Percentiles rank a stretch among this genome's conserved stretches.
Evolutionary conservation across 2,797 vertebrate genomes (phyloP).

Genomic region (Pachyuromys duprasi): DNA sequence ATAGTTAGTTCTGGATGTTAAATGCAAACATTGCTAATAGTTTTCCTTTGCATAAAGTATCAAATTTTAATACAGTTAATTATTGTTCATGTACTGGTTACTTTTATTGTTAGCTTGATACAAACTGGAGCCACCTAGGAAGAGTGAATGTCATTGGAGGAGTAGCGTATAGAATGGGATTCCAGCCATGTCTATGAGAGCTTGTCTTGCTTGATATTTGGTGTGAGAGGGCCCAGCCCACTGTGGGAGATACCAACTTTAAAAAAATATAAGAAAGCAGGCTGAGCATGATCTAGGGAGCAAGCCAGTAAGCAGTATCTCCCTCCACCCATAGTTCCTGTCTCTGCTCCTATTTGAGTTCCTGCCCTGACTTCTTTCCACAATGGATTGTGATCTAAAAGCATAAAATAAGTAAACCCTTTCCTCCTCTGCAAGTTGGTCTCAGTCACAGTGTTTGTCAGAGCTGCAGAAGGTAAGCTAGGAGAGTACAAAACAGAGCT

Average conservation of each 20-base stretch:
- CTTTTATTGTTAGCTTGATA: neutral
- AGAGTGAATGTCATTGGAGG: neutral
- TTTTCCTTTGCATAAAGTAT: neutral
- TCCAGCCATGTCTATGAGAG: neutral
- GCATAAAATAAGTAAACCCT: neutral
- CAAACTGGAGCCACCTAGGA: neutral
- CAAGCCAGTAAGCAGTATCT: neutral
- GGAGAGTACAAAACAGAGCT: neutral
- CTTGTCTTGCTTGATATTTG: neutral
- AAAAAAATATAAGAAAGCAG: too few relatives aligned
- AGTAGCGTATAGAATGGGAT: neutral
- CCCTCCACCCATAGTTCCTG: neutral
- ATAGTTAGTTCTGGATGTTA: constrained; percentile 24
- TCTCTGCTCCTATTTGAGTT: neutral
- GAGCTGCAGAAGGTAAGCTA: neutral
- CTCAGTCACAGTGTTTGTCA: neutral
- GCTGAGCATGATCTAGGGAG: neutral
- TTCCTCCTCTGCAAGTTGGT: neutral
- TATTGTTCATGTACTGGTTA: neutral
- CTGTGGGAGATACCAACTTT: neutral
- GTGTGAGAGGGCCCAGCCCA: neutral
- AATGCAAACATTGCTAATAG: constrained; percentile 24
- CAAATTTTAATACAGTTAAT: constrained; percentile 22
- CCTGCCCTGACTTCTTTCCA: neutral
- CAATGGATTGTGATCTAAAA: neutral